Evolutionary conservation across 2,113 vertebrate species (phyloP).

Genomic region (Eolophus roseicapilla): DNA sequence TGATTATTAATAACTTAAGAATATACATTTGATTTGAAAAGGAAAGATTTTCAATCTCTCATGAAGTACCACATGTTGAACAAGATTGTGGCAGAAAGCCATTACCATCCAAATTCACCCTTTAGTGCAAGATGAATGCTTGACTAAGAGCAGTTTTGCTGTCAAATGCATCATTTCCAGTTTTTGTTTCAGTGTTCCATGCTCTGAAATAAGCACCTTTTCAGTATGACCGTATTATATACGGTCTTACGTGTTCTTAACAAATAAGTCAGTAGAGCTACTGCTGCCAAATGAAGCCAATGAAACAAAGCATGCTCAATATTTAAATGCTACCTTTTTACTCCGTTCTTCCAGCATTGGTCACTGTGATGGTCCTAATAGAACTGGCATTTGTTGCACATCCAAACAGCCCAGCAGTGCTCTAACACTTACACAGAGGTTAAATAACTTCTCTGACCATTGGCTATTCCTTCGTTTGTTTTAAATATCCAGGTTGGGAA

Average conservation of each 20-base stretch:
- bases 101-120: not conserved
- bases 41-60: not conserved
- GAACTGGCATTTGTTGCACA: slow-evolving; percentile 39
- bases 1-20: not conserved
- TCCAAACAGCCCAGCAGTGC: slow-evolving; percentile 61
- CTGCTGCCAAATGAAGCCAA: not conserved
- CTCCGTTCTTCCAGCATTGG: slow-evolving; percentile 50
- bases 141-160: not conserved
- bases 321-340: not conserved
- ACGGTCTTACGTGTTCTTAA: not conserved
- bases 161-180: not conserved
- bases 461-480: not conserved
- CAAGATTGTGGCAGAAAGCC: not conserved
- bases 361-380: slow-evolving; percentile 70
- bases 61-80: not conserved
- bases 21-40: not conserved
- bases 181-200: not conserved
- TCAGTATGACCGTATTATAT: not conserved
- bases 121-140: not conserved
- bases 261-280: not conserved
- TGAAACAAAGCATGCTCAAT: not conserved
- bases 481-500: not conserved
- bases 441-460: not conserved
- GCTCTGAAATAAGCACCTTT: slow-evolving; percentile 36
- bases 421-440: slow-evolving; percentile 23